phyloP scores from a whole-genome alignment of 2,888 invertebrate genomes.

The Halictus ligatus region DNA sequence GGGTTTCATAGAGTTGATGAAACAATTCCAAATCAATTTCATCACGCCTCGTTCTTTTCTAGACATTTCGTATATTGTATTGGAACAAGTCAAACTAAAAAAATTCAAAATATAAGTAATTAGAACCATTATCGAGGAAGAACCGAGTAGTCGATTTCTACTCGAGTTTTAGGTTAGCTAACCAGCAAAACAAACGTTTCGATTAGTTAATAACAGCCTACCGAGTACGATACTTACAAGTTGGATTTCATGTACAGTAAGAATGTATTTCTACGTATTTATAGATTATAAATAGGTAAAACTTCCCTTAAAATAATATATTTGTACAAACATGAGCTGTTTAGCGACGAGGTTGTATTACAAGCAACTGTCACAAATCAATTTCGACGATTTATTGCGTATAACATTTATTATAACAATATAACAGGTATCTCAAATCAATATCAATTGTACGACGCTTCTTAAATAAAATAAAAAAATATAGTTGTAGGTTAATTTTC shows the following conservation, averaged over 20 bases:
- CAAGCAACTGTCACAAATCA: background rate
- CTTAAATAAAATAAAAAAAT: background rate
- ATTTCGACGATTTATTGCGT: background rate
- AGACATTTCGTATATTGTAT: slow-evolving; percentile 71
- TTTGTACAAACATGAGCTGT: background rate
- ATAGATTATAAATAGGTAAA: background rate
- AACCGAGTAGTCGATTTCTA: background rate
- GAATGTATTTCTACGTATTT: background rate
- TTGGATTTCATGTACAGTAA: background rate
- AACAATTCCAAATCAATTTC: slow-evolving; percentile 86
- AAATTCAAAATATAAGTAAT: background rate
- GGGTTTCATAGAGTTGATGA: slow-evolving; percentile 87
- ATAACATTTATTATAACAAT: background rate
- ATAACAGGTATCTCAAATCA: background rate
- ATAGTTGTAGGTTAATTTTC: background rate
- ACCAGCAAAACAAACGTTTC: background rate
- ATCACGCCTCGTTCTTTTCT: slow-evolving; percentile 74
- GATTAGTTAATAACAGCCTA: background rate
- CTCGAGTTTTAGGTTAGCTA: background rate
- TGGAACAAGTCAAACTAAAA: slow-evolving; percentile 20
- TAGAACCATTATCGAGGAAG: background rate
- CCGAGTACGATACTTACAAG: slow-evolving; percentile 8
- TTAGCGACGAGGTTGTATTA: background rate
- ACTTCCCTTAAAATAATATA: background rate
- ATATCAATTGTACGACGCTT: background rate